Evolutionary conservation across 2,113 vertebrate species (phyloP).

Genomic region (Gracilinanus agilis): DNA sequence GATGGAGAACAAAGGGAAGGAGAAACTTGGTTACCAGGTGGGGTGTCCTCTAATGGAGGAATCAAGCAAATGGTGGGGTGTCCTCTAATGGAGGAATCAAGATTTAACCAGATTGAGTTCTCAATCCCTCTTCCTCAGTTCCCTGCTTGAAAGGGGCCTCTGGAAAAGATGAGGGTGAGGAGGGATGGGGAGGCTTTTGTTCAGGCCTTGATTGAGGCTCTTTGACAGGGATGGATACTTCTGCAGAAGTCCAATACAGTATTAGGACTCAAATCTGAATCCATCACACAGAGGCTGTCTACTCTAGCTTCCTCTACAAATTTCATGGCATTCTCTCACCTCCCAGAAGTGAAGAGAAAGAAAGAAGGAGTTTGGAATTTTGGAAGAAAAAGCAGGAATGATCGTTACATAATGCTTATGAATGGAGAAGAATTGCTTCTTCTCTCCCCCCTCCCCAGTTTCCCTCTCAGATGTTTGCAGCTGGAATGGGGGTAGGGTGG

Average conservation of each 20-base stretch:
- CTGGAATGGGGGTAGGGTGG: background rate
- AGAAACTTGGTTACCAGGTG: background rate
- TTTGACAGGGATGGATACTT: background rate
- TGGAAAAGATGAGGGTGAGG: background rate
- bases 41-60: constrained; percentile 60
- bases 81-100: constrained; percentile 55
- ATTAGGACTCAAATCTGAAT: background rate
- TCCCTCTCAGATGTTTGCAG: background rate
- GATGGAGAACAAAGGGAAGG: background rate
- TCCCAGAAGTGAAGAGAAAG: background rate
- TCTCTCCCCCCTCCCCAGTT: background rate
- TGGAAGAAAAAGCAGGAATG: background rate
- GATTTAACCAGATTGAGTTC: constrained; percentile 35
- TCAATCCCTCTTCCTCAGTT: background rate
- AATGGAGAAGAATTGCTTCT: background rate
- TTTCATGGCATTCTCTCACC: background rate
- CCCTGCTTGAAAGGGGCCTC: background rate
- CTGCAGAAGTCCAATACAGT: background rate
- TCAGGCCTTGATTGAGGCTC: background rate
- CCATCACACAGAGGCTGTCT: background rate
- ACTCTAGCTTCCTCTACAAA: background rate
- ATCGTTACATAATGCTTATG: background rate
- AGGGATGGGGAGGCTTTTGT: background rate
- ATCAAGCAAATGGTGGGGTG: background rate
- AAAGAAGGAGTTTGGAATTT: background rate